Evolutionary conservation across 1,140 invertebrate genomes (phyloP).

Genomic region (Tetragonula clypearis): DNA sequence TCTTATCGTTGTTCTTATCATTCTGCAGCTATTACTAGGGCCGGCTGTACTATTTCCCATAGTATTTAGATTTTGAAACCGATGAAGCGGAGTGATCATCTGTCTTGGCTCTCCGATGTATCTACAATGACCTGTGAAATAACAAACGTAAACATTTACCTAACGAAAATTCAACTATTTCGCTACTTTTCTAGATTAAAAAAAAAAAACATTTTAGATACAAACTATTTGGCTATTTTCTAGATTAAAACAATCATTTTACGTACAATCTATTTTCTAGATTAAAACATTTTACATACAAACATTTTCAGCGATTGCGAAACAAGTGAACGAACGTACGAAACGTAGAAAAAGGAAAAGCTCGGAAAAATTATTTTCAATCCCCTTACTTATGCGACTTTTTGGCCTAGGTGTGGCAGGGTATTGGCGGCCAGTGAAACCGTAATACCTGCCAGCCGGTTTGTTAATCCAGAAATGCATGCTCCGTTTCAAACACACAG

Average conservation of each 20-base stretch:
- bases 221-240: background rate
- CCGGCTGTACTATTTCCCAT: constrained; percentile 72
- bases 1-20: constrained; percentile 57
- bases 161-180: background rate
- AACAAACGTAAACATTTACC: background rate
- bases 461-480: constrained; percentile 81
- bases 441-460: constrained; percentile 76
- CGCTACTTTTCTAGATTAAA: background rate
- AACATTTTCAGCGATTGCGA: background rate
- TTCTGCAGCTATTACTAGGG: constrained; percentile 65
- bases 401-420: constrained; percentile 75
- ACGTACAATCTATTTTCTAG: background rate
- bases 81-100: constrained; percentile 87
- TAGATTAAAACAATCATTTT: background rate
- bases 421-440: constrained; percentile 74
- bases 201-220: background rate
- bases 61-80: constrained; percentile 85
- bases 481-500: constrained; percentile 35
- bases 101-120: constrained; percentile 73
- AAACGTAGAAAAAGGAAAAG: background rate
- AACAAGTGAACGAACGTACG: background rate
- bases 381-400: constrained; percentile 68
- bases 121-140: constrained; percentile 66
- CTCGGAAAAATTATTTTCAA: constrained; percentile 1
- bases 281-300: background rate